phyloP scores from a whole-genome alignment of 1,140 invertebrate genomes.

The Adelges cooleyi region DNA sequence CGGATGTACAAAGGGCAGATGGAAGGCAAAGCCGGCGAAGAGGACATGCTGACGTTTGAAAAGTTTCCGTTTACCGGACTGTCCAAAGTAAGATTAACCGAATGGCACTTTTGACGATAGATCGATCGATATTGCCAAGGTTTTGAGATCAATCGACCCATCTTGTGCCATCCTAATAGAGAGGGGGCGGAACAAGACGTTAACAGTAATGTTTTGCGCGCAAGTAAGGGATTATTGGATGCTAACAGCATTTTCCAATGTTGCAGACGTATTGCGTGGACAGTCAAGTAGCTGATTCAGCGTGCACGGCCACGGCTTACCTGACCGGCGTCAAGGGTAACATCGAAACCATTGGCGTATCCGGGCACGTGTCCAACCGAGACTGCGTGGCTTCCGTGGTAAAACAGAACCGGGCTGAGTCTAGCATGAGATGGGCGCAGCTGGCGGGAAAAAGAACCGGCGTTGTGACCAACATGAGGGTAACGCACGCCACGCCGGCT shows the following conservation, averaged over 20 bases:
- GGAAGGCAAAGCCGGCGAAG: conserved; percentile 45
- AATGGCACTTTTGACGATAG: too few relatives aligned
- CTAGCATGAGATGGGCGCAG: conserved; percentile 60
- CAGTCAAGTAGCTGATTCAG: conserved; percentile 68
- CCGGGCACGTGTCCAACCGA: conserved; percentile 47
- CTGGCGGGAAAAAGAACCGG: conserved; percentile 58
- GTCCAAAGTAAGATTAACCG: conserved; percentile 32
- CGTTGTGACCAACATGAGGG: conserved; percentile 49
- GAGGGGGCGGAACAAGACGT: too few relatives aligned
- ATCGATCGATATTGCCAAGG: too few relatives aligned
- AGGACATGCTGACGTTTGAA: conserved; percentile 41
- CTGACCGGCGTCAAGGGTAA: conserved; percentile 74
- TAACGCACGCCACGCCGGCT: conserved; percentile 84
- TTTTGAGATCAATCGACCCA: too few relatives aligned
- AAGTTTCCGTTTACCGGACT: conserved; percentile 43
- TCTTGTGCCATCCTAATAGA: too few relatives aligned
- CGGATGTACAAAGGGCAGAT: conserved; percentile 49
- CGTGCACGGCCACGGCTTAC: conserved; percentile 70
- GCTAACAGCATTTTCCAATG: background rate
- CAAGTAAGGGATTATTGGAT: too few relatives aligned
- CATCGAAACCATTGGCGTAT: conserved; percentile 55
- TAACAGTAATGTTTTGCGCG: too few relatives aligned
- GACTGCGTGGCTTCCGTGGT: conserved; percentile 48
- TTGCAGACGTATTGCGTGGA: conserved; percentile 75
- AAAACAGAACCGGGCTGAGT: conserved; percentile 47